Evolutionary conservation across 2,888 invertebrate genomes (phyloP), one percentile per base, ranked within the genome.

Genomic region (Drosophila birchii): DNA sequence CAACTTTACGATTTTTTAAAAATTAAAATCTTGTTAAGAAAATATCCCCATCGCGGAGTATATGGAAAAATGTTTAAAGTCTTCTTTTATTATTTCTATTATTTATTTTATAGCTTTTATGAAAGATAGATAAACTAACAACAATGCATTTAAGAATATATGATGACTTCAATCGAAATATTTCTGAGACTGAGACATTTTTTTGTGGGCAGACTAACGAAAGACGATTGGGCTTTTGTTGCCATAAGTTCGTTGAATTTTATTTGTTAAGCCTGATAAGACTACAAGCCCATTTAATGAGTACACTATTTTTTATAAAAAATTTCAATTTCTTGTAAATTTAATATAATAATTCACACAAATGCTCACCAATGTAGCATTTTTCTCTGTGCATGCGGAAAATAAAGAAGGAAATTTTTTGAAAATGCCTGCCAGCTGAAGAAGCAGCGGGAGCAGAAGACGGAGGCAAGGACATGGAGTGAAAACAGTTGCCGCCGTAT

Each of bases 351-450:
- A 16, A 23, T n/a, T 26, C 2, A 26, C 9, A 26, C n/a, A 45
- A 29, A 36, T 23, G 20, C 14, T 12, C 2, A 5, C 8, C 14
- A 29, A 41, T 7, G 6, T 4, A 20, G 1, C 0, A 3, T 12
- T 57, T 60, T 57, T 43, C 14, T 9, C 34, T 36, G 43, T 66
- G 64, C 36, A 66, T 6, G 29, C n/a, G 68, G 51, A 71, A 69
- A 70, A 76, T 60, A 63, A 76, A 60, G 71, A 64, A 57, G 77
- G 73, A 75, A 76, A 72, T 75, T 78, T 76, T 75, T 83, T 68
- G 76, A 87, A 87, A 87, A 79, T 89, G 87, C 84, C 85, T 79
- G 81, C 63, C 77, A 80, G 86, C 62, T 75, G 69, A 51, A 67
- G 54, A 56, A 57, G 36, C 32, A 49, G 61, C 16, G 44, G 38